Base-by-base conservation (phyloP, 92 coral and sea anemone species). In the Phenganax subtilis region DNA sequence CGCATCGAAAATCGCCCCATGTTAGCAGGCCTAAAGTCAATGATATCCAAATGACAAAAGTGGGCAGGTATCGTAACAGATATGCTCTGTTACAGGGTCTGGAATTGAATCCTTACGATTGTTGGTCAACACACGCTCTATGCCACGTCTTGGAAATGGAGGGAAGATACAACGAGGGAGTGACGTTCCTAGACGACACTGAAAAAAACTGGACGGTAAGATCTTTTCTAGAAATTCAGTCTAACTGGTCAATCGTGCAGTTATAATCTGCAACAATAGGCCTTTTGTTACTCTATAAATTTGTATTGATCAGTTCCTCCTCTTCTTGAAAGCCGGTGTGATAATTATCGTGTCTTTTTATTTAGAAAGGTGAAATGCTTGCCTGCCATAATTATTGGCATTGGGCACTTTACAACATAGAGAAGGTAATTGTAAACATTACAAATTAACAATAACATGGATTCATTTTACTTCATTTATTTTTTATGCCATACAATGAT, bases 381-480 rank as follows among this genome's bases (percentile, higher is more conserved):
- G 97, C 98, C 17, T 93, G 98, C 81, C 98, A 93, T 81, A 91
- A 91, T 75, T 93, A 86, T 82, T 93, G 98, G 98, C 98, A 93
- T 69, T 93, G 98, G 98, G 98, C 98, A 30, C 54, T 93, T 8
- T 93, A 93, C 85, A 94, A 93, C 75, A 88, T 93, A 54, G 98
- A 93, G 86, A 91, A 91, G 98, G 98, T 93, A 71, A 37, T 5
- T 37, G 47, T 37, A 2, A 37, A 37, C 47, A 37, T 2, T 37
- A 37, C 47, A 1, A 59, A 20, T 16, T 37, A 37, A 37, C 47
- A 37, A 5, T 37, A 37, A 37, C 47, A 37, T 37, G 47, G 47
- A 5, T 37, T 37, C 47, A 37, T 37, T 37, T 37, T 2, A 37
- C 47, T 20, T 2, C 47, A 37, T 37, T 37, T 37, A 37, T 37